phyloP scores from a whole-genome alignment of 2,888 invertebrate genomes.

The Apocheima hispidaria region DNA sequence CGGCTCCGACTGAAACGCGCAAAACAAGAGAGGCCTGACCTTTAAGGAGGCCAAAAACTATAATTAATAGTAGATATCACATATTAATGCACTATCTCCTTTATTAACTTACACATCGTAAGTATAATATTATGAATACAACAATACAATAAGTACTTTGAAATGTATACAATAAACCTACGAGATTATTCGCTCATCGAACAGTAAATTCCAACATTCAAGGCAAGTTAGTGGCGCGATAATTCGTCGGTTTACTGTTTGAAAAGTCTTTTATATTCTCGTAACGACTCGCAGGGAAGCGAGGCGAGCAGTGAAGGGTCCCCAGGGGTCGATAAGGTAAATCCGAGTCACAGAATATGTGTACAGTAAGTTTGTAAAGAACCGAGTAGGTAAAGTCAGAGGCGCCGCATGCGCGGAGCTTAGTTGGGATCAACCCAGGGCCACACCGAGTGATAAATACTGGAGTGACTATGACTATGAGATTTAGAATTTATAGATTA shows the following conservation, averaged over 20 bases:
- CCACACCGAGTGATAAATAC: conserved; percentile 67
- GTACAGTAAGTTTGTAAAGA: conserved; percentile 17
- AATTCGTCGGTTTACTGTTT: conserved; percentile 63
- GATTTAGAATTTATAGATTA: conserved; percentile 19
- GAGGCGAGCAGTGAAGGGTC: conserved; percentile 59
- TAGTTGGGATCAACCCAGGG: conserved; percentile 66
- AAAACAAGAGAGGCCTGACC: neutral
- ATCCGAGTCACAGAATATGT: conserved; percentile 50
- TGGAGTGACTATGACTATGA: neutral
- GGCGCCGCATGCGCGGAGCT: conserved; percentile 67
- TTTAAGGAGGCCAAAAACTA: neutral
- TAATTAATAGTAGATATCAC: too few species aligned
- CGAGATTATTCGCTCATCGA: conserved; percentile 3
- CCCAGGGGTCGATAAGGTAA: conserved; percentile 78
- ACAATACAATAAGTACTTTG: neutral
- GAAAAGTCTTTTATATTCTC: conserved; percentile 70
- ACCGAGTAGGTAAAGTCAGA: conserved; percentile 66
- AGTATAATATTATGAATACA: neutral
- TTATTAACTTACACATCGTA: neutral
- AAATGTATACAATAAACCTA: conserved; percentile 17
- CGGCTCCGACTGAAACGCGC: neutral
- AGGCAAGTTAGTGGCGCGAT: conserved; percentile 54
- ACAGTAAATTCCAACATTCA: conserved; percentile 33
- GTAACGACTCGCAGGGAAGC: conserved; percentile 54
- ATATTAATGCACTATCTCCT: neutral